These are phyloP conservation scores for Empis livida DNA, from an alignment of 2,888 invertebrate species.

Conservation along the genomic window DNA sequence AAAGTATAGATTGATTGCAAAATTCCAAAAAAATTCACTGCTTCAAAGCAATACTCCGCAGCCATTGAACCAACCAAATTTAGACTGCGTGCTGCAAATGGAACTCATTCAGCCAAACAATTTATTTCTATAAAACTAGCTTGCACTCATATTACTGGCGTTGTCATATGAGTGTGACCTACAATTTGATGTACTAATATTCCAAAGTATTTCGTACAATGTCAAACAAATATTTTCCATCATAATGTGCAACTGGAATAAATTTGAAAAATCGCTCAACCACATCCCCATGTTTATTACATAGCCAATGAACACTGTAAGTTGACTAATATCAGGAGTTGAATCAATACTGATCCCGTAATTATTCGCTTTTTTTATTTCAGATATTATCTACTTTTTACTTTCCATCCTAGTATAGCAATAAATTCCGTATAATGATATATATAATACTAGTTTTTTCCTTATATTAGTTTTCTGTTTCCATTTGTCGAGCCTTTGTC, in stretches of 20 bases:
- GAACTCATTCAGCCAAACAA: conserved; percentile 20
- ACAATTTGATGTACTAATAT: conserved; percentile 1
- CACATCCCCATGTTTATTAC: background rate
- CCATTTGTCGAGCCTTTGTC: too few species aligned
- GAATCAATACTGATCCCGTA: conserved; percentile 7
- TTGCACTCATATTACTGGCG: conserved; percentile 23
- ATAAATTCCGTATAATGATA: too few species aligned
- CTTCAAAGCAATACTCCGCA: conserved; percentile 5
- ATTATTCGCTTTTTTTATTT: conserved; percentile 1
- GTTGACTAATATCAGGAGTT: conserved; percentile 7
- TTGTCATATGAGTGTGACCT: conserved; percentile 8
- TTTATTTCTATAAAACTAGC: conserved; percentile 19
- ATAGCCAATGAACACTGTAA: conserved; percentile 5
- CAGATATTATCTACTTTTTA: background rate
- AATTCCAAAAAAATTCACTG: conserved; percentile 5
- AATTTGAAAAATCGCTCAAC: conserved; percentile 6
- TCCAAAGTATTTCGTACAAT: conserved; percentile 14
- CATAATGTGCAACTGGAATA: conserved; percentile 2
- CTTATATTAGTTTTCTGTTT: too few species aligned
- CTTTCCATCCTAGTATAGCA: background rate
- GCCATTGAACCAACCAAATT: conserved; percentile 18
- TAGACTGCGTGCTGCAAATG: conserved; percentile 20
- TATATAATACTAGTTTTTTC: too few species aligned
- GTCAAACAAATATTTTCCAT: conserved; percentile 10
- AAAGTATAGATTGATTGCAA: conserved; percentile 7